Percentiles rank a stretch among this genome's conserved stretches.
These are phyloP conservation scores for Oryzias curvinotus DNA, from an alignment of 2,113 vertebrate species.

Conservation along the genomic window DNA sequence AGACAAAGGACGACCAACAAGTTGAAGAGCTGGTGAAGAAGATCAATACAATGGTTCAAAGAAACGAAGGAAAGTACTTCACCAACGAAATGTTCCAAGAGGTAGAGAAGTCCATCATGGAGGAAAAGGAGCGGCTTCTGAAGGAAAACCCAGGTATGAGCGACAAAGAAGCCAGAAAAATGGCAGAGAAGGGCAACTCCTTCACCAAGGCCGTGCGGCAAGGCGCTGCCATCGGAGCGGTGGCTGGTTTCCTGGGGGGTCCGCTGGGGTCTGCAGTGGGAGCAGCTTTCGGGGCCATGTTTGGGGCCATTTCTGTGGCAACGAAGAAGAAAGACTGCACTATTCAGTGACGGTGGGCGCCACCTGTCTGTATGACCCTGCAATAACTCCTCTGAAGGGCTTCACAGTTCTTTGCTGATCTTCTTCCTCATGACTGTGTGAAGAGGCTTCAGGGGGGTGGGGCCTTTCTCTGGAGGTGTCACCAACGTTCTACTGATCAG, in stretches of 20 bases:
- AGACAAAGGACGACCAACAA: neutral
- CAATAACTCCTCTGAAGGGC: neutral
- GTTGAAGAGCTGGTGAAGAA: neutral
- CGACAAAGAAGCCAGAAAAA: neutral
- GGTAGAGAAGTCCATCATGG: neutral
- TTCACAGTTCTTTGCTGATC: neutral
- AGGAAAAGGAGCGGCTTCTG: neutral
- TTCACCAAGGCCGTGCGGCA: neutral
- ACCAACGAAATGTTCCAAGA: neutral
- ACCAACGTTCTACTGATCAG: too few species aligned
- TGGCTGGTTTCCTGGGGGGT: neutral
- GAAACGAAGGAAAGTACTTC: neutral
- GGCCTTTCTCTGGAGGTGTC: too few species aligned
- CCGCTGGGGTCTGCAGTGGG: neutral
- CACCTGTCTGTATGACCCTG: neutral
- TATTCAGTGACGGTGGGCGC: neutral
- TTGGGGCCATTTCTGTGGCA: neutral
- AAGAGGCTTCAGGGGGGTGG: too few species aligned
- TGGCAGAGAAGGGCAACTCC: constrained; percentile 2
- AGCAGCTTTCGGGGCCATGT: neutral
- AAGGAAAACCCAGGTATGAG: neutral
- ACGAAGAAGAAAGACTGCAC: neutral
- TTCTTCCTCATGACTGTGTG: too few species aligned
- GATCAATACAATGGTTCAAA: neutral
- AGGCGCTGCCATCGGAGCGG: neutral